Conservation (phyloP, 2,797 vertebrate genomes). For the Lycodopsis pacificus region DNA sequence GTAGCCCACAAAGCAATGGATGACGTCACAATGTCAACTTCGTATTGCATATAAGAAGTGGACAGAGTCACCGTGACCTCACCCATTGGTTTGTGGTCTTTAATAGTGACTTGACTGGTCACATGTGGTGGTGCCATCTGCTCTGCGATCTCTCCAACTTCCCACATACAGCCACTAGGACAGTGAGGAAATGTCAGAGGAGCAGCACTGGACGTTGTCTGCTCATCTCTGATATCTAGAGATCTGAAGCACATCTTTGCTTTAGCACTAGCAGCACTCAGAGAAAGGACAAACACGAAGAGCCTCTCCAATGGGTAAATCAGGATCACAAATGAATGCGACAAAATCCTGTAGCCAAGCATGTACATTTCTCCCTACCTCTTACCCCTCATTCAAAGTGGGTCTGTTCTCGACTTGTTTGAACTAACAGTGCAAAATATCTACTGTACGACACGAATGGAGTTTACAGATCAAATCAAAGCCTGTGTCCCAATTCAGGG, state of each 20-base stretch:
- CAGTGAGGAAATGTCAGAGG: slow-evolving; percentile 30
- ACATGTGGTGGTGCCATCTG: slow-evolving; percentile 65
- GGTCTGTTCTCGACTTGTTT: not conserved
- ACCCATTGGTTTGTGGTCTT: slow-evolving; percentile 8
- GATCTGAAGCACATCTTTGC: slow-evolving; percentile 11
- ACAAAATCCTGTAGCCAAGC: not conserved
- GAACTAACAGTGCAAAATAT: not conserved
- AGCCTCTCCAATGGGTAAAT: not conserved
- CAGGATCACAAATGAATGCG: slow-evolving; percentile 2
- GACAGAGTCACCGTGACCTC: too few species aligned
- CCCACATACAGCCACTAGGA: slow-evolving; percentile 17
- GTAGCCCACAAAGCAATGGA: not conserved
- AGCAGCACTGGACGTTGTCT: slow-evolving; percentile 28
- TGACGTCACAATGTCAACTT: not conserved
- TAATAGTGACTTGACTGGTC: slow-evolving; percentile 41
- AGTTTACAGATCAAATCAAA: not conserved
- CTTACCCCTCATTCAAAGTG: not conserved
- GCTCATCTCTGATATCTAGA: not conserved
- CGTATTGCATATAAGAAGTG: too few species aligned
- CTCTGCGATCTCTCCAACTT: slow-evolving; percentile 34
- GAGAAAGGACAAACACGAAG: not conserved
- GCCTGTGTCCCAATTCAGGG: too few species aligned
- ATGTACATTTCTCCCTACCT: too few species aligned
- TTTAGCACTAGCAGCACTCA: not conserved
- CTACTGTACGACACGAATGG: not conserved